These are phyloP conservation scores for Anoplolepis gracilipes DNA, from an alignment of 1,140 invertebrate genomes.

Conservation along the genomic window DNA sequence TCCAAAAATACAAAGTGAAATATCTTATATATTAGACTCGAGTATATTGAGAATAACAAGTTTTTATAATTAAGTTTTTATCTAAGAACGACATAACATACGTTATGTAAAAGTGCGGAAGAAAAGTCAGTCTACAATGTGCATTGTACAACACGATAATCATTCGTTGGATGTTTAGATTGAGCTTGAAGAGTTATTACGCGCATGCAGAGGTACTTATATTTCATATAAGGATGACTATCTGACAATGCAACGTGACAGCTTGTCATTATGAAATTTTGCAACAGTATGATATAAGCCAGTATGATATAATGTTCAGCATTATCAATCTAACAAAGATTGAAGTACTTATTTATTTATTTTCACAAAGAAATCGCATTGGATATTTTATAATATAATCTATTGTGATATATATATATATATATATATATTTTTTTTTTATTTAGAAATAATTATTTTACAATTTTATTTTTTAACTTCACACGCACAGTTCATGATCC, in stretches of 20 bases:
- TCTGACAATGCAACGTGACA: constrained; percentile 44
- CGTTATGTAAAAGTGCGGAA: constrained; percentile 43
- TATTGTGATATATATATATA: no score
- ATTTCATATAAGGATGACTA: constrained; percentile 38
- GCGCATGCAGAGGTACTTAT: constrained; percentile 32
- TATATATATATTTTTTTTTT: no score
- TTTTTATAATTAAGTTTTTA: constrained; percentile 40
- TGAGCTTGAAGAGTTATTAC: constrained; percentile 28
- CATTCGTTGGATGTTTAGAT: constrained; percentile 46
- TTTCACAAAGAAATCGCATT: neutral
- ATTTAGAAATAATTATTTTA: neutral
- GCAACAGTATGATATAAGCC: constrained; percentile 5
- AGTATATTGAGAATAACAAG: constrained; percentile 16
- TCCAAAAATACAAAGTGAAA: constrained; percentile 4
- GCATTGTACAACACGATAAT: constrained; percentile 45
- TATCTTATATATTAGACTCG: neutral
- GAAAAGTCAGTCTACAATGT: constrained; percentile 11
- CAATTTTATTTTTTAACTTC: neutral
- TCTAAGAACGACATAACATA: constrained; percentile 27
- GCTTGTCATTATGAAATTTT: constrained; percentile 30
- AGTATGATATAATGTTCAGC: neutral
- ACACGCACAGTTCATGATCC: neutral
- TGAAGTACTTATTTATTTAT: neutral
- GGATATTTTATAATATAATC: no score
- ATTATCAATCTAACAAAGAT: constrained; percentile 11